Base-by-base conservation (phyloP, 2,113 vertebrate genomes). In the Platysteira castanea region DNA sequence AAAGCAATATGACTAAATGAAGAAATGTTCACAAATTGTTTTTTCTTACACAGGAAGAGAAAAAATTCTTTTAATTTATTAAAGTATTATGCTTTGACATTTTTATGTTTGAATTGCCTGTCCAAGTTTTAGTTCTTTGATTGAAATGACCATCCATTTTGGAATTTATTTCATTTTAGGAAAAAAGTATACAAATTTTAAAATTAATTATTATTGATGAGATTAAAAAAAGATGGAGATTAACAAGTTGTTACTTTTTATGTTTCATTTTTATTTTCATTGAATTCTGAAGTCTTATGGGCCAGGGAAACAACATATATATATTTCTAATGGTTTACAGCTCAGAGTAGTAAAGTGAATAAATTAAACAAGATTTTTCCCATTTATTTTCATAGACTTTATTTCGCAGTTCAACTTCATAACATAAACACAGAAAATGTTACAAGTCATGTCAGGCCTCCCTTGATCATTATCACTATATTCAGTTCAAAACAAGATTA, bases 231-330 rank as follows among this genome's bases (percentile, higher is more conserved):
- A 26, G 2, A 4, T 75, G 63, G 14, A 13, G 1, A 63, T 31
- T n/a, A 33, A 12, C 4, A 41, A 35, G 1, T 39, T 46, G 13
- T 19, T 44, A 8, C 3, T 20, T 54, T 53, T 60, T 46, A 13
- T 24, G 7, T 15, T 54, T 42, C 6, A 23, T 57, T 78, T 61
- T 52, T n/a, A 52, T 56, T 67, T 57, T 80, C 3, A 7, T 59
- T 50, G 5, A 80, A 84, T 37, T 68, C 31, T 73, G 6, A 21
- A 80, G 24, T 37, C 2, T 39, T 91, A 26, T 42, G 4, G 26
- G 7, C 7, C 1, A 3, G 3, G 6, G 20, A 53, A 71, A 28
- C 1, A 18, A 35, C 15, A 23, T 11, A 47, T 16, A 14, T 30
- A 21, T 27, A 7, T 35, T 13, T 23, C 1, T 39, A 46, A 50